These are phyloP conservation scores for Riparia riparia DNA, from an alignment of 2,113 vertebrate species.

Conservation along the genomic window DNA sequence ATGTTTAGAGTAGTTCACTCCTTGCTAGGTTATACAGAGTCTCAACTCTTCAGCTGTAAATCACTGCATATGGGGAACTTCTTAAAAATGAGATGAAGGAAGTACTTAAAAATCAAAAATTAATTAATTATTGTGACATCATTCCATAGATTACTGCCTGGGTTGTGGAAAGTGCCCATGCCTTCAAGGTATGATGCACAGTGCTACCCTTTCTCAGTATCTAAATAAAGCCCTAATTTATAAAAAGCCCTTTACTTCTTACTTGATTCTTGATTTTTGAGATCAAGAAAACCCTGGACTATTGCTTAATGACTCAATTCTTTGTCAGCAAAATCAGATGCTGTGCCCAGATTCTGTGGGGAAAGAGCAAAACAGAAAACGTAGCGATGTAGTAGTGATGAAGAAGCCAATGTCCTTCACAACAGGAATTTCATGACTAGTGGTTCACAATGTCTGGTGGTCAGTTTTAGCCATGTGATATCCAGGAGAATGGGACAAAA, in stretches of 20 bases:
- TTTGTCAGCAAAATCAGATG: not conserved
- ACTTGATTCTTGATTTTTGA: not conserved
- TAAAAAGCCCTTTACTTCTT: not conserved
- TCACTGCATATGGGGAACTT: not conserved
- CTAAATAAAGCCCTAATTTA: not conserved
- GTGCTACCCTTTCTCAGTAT: not conserved
- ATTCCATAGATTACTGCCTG: not conserved
- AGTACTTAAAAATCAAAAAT: not conserved
- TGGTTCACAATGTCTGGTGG: not conserved
- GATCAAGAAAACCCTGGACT: not conserved
- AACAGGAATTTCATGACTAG: not conserved
- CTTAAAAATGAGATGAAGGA: not conserved
- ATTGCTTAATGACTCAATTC: not conserved
- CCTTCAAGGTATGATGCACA: not conserved
- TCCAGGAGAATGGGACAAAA: not conserved
- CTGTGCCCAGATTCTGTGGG: not conserved
- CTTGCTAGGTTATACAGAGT: not conserved
- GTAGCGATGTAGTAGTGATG: not conserved
- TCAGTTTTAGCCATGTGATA: not conserved
- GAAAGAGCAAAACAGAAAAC: not conserved
- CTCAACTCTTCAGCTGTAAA: not conserved
- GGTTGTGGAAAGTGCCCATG: not conserved
- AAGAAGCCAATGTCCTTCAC: not conserved
- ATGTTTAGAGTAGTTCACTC: not conserved
- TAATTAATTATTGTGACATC: not conserved